A percentile compares a stretch with the other conserved stretches of the same genome.
These are phyloP conservation scores for Nomia melanderi DNA, from an alignment of 1,140 invertebrate species.

Conservation along the genomic window DNA sequence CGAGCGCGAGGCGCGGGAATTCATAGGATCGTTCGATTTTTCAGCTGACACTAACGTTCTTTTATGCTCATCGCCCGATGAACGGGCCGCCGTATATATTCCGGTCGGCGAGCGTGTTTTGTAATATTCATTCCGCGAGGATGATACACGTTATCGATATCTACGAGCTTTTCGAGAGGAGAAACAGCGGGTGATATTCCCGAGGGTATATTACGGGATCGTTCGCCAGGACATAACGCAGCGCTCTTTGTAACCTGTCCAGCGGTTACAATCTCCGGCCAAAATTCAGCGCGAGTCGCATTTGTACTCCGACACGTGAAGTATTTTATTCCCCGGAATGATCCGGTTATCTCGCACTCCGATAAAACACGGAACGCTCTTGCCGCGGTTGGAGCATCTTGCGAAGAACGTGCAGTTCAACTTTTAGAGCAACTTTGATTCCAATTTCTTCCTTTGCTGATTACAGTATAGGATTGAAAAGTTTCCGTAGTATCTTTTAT, in stretches of 20 bases:
- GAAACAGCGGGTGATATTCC: background rate
- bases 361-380: too few relatives aligned
- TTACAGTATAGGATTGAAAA: too few relatives aligned
- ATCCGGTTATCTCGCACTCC: background rate
- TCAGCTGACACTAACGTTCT: conserved; percentile 4
- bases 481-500: too few relatives aligned
- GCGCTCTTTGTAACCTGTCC: background rate
- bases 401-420: too few relatives aligned
- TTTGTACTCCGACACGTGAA: too few relatives aligned
- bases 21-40: conserved; percentile 29
- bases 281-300: background rate
- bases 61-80: conserved; percentile 8
- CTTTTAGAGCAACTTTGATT: too few relatives aligned
- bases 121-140: conserved; percentile 13
- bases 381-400: too few relatives aligned
- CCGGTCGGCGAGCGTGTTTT: background rate
- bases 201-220: background rate
- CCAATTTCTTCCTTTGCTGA: too few relatives aligned
- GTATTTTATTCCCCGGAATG: background rate
- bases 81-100: conserved; percentile 19
- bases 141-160: conserved; percentile 25
- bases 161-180: background rate
- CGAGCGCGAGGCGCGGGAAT: background rate
- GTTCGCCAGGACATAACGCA: background rate
- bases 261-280: too few relatives aligned